Base-by-base conservation (phyloP, 2,113 vertebrate genomes). In the Heterocephalus glaber region DNA sequence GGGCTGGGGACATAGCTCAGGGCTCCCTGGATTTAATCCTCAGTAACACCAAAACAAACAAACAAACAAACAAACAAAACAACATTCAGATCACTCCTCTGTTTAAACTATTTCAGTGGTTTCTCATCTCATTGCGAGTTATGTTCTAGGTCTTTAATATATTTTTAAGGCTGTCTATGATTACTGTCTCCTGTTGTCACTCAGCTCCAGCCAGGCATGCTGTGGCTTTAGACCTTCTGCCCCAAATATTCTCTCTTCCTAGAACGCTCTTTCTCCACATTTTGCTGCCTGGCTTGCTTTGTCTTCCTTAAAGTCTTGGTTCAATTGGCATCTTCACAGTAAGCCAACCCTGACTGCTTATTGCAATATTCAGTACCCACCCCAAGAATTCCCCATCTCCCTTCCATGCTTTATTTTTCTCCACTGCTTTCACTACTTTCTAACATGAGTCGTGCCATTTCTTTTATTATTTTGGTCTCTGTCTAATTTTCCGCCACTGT, bases 381-480 rank as follows among this genome's bases (percentile, higher is more conserved):
- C 1, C 49, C 38, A 26, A 41, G 35, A 68, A 60, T 61, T n/a
- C 33, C 35, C 56, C 68, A 66, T 58, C 56, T 76, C 63, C 44
- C n/a, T 84, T 63, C 60, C 24, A 72, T 41, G 77, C 20, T 92
- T 92, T 52, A 77, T 44, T 92, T 77, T 89, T 95, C 76, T 87
- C 66, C 9, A 30, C 41, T 33, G 33, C 16, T 65, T 41, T 94
- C 79, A 61, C 41, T 58, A 66, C 68, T 11, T 86, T 89, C 33
- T 41, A 52, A 66, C 22, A 56, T 65, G 56, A 35, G 49, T 66
- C 11, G 33, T 19, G 47, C 77, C 30, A 56, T 35, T 58, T 58
- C 56, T 72, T 92, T 54, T 68, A 61, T 95, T 94, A 60, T 72
- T 92, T 93, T 68, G 56, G 3, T 63, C 81, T 49, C 81, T 89